phyloP scores from a whole-genome alignment of 2,113 vertebrate genomes.

The Notothenia rossii region DNA sequence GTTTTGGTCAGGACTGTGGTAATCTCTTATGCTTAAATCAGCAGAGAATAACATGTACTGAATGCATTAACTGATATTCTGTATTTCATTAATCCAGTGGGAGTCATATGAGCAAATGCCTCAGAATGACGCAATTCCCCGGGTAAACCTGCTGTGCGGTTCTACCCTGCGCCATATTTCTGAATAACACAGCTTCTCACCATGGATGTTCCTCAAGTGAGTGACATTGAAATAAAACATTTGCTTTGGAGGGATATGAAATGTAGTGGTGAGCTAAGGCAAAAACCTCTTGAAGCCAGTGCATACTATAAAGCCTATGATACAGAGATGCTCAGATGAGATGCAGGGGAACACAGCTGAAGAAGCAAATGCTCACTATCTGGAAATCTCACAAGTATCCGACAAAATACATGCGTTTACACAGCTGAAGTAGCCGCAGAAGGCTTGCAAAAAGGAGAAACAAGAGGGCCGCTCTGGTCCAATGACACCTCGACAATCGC shows the following conservation, averaged over 20 bases:
- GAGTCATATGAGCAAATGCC: conserved; percentile 44
- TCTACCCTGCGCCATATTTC: conserved; percentile 5
- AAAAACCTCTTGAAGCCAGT: not conserved
- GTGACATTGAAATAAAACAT: conserved; percentile 7
- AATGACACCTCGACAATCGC: conserved; percentile 1
- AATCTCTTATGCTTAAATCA: conserved; percentile 40
- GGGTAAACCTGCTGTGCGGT: conserved; percentile 23
- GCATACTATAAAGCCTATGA: conserved; percentile 24
- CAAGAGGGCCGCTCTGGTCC: not conserved
- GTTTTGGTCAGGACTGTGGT: conserved; percentile 10
- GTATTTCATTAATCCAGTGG: conserved; percentile 58
- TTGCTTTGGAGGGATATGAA: not conserved
- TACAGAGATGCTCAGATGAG: conserved; percentile 21
- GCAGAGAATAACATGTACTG: conserved; percentile 58
- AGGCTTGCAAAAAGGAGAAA: conserved; percentile 18
- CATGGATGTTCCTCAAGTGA: not conserved
- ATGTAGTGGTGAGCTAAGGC: no score
- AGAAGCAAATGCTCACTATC: conserved; percentile 65
- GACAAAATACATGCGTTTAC: conserved; percentile 64
- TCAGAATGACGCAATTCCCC: conserved; percentile 50
- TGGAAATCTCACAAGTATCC: conserved; percentile 60
- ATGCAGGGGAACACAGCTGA: conserved; percentile 57
- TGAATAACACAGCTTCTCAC: conserved; percentile 47
- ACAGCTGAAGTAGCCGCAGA: conserved; percentile 65
- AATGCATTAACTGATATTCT: conserved; percentile 54